Base-by-base conservation (phyloP, 2,113 vertebrate species). In the Trinectes maculatus region DNA sequence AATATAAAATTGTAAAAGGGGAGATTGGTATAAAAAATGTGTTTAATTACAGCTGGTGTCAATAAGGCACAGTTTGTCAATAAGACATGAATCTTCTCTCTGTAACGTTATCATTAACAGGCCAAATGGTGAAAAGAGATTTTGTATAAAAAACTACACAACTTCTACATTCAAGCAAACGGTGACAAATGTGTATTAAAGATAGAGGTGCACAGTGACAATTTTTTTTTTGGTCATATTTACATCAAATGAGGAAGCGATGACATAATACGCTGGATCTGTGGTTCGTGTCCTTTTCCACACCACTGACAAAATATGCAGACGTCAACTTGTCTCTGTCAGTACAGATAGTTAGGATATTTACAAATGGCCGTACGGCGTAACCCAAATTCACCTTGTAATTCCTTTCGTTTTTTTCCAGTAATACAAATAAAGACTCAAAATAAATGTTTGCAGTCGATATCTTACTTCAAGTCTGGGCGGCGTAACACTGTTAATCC, bases 151-250 rank as follows among this genome's bases (percentile, higher is more conserved):
- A 87, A 74, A 64, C 87, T 80, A 89, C 89, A 91, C 91, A 87
- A 72, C 82, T 59, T 61, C 6, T 83, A 89, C 61, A 11, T 36
- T 77, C 77, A 92, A 89, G 85, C 87, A 91, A 91, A 87, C 63
- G 40, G 92, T 94, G 94, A 89, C 78, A 82, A 78, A 79, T 81
- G 80, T 67, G 31, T 85, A 70, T 92, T 92, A 92, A n/a, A 74
- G 80, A 89, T 92, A 92, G 88, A 87, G 84, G 94, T 95, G 94
- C 91, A 65, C 82, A 46, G 94, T 95, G 93, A 91, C 82, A 74
- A 69, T 89, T n/a, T 40, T 91, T 86, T 90, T 60, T 71, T 44
- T 52, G 8, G 33, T 62, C 62, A 89, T 94, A 95, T 94, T 91
- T 92, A 92, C 89, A 92, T 72, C 24, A 60, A 71, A 64, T 54